Percentiles rank a stretch among this genome's conserved stretches.
Evolutionary conservation across 1,140 invertebrate species (phyloP).

Genomic region (Pogonomyrmex barbatus): DNA sequence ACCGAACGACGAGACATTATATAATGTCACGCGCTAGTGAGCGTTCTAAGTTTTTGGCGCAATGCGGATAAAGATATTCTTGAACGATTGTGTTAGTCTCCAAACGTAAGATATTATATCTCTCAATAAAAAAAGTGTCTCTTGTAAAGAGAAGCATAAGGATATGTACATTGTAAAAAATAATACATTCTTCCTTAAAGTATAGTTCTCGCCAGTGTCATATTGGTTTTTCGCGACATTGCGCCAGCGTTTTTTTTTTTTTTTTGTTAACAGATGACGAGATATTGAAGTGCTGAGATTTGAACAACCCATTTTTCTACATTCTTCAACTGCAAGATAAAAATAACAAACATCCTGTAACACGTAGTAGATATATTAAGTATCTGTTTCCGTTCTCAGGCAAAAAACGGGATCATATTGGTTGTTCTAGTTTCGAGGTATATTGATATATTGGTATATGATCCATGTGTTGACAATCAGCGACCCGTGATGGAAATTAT

Average conservation of each 20-base stretch:
- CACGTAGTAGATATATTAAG: not conserved
- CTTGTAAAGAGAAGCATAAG: not conserved
- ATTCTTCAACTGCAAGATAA: not conserved
- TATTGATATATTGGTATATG: conserved; percentile 9
- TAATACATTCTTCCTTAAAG: not conserved
- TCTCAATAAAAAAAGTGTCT: not conserved
- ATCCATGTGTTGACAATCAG: not conserved
- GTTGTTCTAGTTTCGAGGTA: not conserved
- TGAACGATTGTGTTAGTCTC: not conserved
- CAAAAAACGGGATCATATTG: not conserved
- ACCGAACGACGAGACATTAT: not conserved
- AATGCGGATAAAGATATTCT: conserved; percentile 57
- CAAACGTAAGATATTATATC: not conserved
- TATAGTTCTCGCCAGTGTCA: not conserved
- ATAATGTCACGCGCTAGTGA: not conserved
- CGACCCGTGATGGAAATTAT: conserved; percentile 8
- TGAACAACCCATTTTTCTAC: not conserved
- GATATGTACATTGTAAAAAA: not conserved
- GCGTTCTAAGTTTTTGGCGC: conserved; percentile 38
- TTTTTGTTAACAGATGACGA: not conserved
- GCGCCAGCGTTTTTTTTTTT: not conserved
- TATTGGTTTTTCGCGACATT: not conserved
- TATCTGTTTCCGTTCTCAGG: not conserved
- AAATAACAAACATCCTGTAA: not conserved
- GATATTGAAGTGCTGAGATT: not conserved